Conservation (phyloP, 2,888 invertebrate genomes). For the Philonicus albiceps region DNA sequence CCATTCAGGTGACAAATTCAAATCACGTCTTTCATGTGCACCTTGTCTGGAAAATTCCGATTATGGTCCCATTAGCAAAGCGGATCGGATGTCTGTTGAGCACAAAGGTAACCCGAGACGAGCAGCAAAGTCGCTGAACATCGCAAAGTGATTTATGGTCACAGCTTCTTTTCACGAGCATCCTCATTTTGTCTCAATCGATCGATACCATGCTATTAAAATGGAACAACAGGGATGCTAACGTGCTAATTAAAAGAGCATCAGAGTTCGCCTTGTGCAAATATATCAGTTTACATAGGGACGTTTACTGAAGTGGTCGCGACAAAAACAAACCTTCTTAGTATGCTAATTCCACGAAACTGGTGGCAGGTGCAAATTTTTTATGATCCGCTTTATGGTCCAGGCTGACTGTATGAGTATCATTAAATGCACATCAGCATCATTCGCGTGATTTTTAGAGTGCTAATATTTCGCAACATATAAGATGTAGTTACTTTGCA, state of each 20-base stretch:
- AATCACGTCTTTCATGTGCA: neutral
- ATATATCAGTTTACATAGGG: neutral
- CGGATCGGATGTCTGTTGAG: neutral
- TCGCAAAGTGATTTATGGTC: neutral
- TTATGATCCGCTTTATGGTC: neutral
- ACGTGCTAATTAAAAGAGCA: slow-evolving; percentile 18
- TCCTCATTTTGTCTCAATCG: neutral
- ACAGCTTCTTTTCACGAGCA: neutral
- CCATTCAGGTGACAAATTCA: neutral
- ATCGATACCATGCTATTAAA: slow-evolving; percentile 14
- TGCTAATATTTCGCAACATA: neutral
- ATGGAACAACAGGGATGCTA: slow-evolving; percentile 1
- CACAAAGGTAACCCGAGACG: neutral
- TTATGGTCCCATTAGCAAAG: neutral
- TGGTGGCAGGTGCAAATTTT: neutral
- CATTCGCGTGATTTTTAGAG: neutral
- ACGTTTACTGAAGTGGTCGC: neutral
- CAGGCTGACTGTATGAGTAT: neutral
- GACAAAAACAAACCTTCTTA: neutral
- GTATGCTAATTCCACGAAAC: neutral
- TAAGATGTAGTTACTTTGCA: too few species aligned
- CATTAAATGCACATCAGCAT: neutral
- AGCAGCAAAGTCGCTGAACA: neutral
- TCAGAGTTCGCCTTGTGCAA: neutral
- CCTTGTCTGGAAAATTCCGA: neutral